Base-by-base conservation (phyloP, 2,797 vertebrate genomes). In the Epinephelus awoara region DNA sequence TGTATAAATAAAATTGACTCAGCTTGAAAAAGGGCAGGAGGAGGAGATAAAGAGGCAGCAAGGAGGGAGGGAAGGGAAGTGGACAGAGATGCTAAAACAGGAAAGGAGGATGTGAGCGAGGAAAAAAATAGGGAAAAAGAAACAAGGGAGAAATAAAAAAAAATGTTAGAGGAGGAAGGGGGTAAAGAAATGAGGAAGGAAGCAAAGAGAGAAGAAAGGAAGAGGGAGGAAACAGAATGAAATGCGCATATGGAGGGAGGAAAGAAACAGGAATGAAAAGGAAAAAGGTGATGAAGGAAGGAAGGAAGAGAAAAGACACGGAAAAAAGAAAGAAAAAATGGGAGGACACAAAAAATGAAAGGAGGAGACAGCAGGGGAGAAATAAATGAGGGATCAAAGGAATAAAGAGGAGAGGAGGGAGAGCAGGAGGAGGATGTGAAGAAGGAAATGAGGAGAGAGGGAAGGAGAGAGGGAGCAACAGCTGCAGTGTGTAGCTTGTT, bases 401-500 rank as follows among this genome's bases (percentile, higher is more conserved):
- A 15, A 13, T 2, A 7, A 13, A 19, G 50, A 46, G 19, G 6
- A 17, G 12, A 62, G 15, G 4, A n/a, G 25, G 2, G 21, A 47
- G 13, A n/a, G 10, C 1, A 40, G 5, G 46, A 18, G 3, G 10
- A 51, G 34, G 25, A 56, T 15, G 40, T 11, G 11, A 18, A 38
- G 29, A n/a, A 25, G 11, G 3, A 34, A n/a, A 21, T 5, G 6
- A 29, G 25, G 13, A 77, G 8, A 4, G 51, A 52, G 15, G 9
- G 44, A 21, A 29, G 25, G 13, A 77, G 8, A 4, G 51, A 52
- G 15, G 9, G 44, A 21, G 6, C 19, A 65, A 50, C 34, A 69
- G 70, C 63, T 40, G 67, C 59, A 67, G 58, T 23, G 40, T 76
- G 49, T 11, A 12, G 38, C 50, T 54, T 71, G 25, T 82, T 86